phyloP scores from a whole-genome alignment of 2,888 invertebrate species.

The Apoda limacodes region DNA sequence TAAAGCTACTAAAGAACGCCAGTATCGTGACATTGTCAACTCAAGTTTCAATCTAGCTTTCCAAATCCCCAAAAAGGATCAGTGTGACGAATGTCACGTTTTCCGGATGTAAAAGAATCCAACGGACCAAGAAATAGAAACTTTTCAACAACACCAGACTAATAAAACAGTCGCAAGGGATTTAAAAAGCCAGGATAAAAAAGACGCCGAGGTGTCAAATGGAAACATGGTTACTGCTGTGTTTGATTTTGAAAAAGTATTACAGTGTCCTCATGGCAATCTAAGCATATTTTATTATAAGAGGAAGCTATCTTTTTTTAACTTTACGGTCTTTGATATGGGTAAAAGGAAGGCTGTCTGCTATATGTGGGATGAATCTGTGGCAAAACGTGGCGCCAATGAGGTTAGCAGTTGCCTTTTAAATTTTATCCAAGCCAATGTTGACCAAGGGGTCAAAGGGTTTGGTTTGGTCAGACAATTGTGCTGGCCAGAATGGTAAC shows the following conservation, averaged over 20 bases:
- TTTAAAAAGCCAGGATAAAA: conserved; percentile 2
- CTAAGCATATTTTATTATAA: conserved; percentile 8
- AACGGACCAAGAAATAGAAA: conserved; percentile 7
- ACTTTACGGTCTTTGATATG: conserved; percentile 10
- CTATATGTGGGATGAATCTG: conserved; percentile 6
- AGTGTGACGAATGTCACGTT: too few relatives aligned
- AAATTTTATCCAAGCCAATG: conserved; percentile 13
- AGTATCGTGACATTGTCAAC: conserved; percentile 14
- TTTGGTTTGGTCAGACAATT: too few relatives aligned
- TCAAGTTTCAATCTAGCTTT: conserved; percentile 16
- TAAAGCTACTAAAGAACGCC: conserved; percentile 13
- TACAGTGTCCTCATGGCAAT: conserved; percentile 4
- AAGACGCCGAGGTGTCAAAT: background rate
- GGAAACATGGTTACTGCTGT: background rate
- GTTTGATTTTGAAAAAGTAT: conserved; percentile 8
- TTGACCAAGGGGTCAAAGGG: conserved; percentile 4
- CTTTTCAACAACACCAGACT: conserved; percentile 5
- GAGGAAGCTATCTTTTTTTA: conserved; percentile 6
- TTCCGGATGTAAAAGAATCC: conserved; percentile 8
- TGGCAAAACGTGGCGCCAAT: conserved; percentile 5
- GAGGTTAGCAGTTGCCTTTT: conserved; percentile 7
- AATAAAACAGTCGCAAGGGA: conserved; percentile 9
- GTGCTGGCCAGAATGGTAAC: conserved; percentile 15
- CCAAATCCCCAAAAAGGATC: conserved; percentile 17
- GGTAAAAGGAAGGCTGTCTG: conserved; percentile 3